Evolutionary conservation across 2,113 vertebrate species (phyloP).

Genomic region (Meleagris gallopavo): DNA sequence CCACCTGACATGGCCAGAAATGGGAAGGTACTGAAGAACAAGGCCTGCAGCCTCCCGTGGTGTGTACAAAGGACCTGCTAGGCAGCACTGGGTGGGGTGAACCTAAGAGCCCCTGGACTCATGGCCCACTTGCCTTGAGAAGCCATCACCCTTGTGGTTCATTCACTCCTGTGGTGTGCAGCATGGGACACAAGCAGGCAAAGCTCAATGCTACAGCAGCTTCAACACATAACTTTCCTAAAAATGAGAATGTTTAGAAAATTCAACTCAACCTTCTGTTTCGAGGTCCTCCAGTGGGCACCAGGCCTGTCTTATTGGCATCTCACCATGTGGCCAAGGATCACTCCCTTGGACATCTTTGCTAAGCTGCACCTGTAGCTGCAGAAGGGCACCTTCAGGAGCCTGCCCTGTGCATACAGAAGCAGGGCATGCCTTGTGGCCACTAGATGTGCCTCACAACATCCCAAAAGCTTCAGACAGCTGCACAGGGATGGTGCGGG

Average conservation of each 20-base stretch:
- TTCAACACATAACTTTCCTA: neutral
- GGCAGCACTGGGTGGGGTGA: neutral
- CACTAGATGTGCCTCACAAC: neutral
- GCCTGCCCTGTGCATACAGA: neutral
- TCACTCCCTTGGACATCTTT: neutral
- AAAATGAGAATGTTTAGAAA: neutral
- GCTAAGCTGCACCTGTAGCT: neutral
- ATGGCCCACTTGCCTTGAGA: neutral
- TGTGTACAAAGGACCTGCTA: neutral
- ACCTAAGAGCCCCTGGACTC: too few species aligned
- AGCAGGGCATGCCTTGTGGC: neutral
- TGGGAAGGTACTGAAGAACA: fast-evolving
- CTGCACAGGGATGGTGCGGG: neutral
- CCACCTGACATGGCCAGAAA: neutral
- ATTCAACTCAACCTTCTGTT: neutral
- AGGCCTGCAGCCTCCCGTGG: neutral
- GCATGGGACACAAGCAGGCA: neutral
- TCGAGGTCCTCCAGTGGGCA: neutral
- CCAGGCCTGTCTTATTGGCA: neutral
- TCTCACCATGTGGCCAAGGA: neutral
- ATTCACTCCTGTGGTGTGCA: neutral
- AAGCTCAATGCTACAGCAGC: neutral
- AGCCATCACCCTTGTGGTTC: neutral
- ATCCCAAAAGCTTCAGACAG: neutral
- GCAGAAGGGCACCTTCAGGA: neutral